Conservation (phyloP, 1,140 invertebrate species). For the Pseudachorutes palmiensis region DNA sequence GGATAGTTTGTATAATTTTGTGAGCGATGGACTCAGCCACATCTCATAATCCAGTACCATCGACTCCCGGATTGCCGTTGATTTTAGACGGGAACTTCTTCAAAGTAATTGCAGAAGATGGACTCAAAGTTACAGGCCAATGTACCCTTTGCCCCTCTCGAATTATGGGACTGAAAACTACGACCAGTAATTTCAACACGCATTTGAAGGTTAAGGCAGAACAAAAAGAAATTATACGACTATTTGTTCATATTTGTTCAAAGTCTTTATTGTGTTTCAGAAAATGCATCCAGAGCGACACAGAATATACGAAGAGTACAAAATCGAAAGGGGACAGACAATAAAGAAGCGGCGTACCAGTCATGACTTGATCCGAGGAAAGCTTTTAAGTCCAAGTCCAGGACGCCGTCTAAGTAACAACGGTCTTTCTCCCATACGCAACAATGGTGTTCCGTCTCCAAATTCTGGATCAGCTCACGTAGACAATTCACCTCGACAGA, state of each 20-base stretch:
- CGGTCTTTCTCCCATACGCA: not conserved
- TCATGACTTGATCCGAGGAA: not conserved
- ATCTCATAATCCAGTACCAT: no score
- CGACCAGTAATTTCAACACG: conserved; percentile 1
- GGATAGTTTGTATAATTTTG: no score
- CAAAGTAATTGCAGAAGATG: not conserved
- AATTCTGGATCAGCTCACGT: not conserved
- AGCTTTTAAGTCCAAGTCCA: not conserved
- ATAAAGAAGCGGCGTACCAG: conserved; percentile 3
- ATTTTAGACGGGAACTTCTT: conserved; percentile 5
- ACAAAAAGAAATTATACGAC: not conserved
- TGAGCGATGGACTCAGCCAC: no score
- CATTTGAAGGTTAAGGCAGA: not conserved
- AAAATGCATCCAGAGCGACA: conserved; percentile 9
- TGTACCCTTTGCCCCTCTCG: not conserved
- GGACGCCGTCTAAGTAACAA: not conserved
- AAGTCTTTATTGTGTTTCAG: not conserved
- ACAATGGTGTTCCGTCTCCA: no score
- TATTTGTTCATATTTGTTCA: not conserved
- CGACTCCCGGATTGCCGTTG: not conserved
- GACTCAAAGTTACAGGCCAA: conserved; percentile 1
- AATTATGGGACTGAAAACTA: conserved; percentile 3
- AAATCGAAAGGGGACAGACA: not conserved
- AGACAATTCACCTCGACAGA: not conserved
- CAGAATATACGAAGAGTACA: not conserved